Evolutionary conservation across 2,797 vertebrate genomes (phyloP).

Genomic region (Sternarchorhynchus goeldii): DNA sequence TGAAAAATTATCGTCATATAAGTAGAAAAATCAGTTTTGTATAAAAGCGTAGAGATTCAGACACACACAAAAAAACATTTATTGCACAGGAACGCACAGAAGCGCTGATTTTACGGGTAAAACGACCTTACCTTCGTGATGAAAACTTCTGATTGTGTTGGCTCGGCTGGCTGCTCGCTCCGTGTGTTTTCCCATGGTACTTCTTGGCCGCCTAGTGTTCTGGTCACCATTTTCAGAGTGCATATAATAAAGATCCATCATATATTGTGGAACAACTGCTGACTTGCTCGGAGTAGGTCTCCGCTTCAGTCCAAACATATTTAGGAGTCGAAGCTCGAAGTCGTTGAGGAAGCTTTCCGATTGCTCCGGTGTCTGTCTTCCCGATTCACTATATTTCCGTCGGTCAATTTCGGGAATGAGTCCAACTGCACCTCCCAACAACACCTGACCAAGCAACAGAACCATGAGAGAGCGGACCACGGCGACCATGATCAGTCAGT

Average conservation of each 20-base stretch:
- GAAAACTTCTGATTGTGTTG: conserved; percentile 97
- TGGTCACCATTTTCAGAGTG: conserved; percentile 85
- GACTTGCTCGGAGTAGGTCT: conserved; percentile 89
- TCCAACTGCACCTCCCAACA: conserved; percentile 91
- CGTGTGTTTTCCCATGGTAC: conserved; percentile 81
- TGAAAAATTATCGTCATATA: too few relatives aligned
- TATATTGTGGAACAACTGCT: conserved; percentile 92
- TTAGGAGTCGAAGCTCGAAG: conserved; percentile 93
- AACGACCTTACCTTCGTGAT: conserved; percentile 90
- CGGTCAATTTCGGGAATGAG: conserved; percentile 94
- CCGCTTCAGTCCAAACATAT: conserved; percentile 94
- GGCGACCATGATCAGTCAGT: conserved; percentile 98
- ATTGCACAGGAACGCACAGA: too few relatives aligned
- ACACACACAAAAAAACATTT: too few relatives aligned
- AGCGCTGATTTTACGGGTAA: neutral
- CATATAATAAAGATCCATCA: conserved; percentile 94
- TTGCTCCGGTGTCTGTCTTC: conserved; percentile 83
- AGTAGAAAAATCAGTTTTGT: too few relatives aligned
- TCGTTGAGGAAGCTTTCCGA: conserved; percentile 89
- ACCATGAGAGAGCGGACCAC: conserved; percentile 93
- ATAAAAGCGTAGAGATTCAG: too few relatives aligned
- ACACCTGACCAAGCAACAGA: conserved; percentile 95
- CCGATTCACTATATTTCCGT: conserved; percentile 84
- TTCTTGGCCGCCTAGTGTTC: conserved; percentile 77
- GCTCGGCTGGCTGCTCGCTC: conserved; percentile 90